These are phyloP conservation scores for Gastrophryne carolinensis DNA, from an alignment of 2,797 vertebrate species.

Conservation along the genomic window DNA sequence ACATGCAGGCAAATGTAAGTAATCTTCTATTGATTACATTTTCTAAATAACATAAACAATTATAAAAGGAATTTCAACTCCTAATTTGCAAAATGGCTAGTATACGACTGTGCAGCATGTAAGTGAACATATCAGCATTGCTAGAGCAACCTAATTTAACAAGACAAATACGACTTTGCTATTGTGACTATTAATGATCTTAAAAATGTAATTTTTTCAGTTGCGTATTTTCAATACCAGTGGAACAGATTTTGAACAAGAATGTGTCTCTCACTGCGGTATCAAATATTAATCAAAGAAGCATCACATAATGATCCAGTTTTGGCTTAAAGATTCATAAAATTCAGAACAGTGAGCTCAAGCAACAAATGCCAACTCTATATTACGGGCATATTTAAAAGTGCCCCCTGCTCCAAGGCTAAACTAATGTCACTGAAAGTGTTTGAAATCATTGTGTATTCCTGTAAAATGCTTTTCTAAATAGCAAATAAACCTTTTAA, in stretches of 20 bases:
- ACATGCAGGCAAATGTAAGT: no score
- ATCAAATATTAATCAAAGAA: constrained; percentile 50
- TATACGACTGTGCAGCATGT: not conserved
- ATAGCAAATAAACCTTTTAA: constrained; percentile 30
- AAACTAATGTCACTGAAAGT: constrained; percentile 48
- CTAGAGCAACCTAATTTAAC: not conserved
- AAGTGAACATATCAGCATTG: not conserved
- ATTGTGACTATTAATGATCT: constrained; percentile 13
- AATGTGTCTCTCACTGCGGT: constrained; percentile 18
- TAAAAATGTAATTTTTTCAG: constrained; percentile 2
- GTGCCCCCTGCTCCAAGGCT: constrained; percentile 45
- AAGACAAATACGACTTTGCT: not conserved
- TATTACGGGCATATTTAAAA: constrained; percentile 40
- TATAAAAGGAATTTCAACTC: no score
- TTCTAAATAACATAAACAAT: no score
- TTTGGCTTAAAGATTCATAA: constrained; percentile 50
- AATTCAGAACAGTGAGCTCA: constrained; percentile 48
- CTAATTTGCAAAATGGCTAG: no score
- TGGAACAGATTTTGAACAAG: constrained; percentile 27
- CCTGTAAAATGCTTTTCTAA: constrained; percentile 37
- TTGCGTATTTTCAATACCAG: constrained; percentile 14
- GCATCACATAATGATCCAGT: constrained; percentile 38
- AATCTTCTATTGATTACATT: no score
- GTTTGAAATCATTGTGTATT: constrained; percentile 48
- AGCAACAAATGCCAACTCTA: constrained; percentile 52